Percentiles rank a stretch among this genome's conserved stretches.
These are phyloP conservation scores for Neoaliturus tenellus DNA, from an alignment of 2,888 invertebrate species.

Conservation along the genomic window DNA sequence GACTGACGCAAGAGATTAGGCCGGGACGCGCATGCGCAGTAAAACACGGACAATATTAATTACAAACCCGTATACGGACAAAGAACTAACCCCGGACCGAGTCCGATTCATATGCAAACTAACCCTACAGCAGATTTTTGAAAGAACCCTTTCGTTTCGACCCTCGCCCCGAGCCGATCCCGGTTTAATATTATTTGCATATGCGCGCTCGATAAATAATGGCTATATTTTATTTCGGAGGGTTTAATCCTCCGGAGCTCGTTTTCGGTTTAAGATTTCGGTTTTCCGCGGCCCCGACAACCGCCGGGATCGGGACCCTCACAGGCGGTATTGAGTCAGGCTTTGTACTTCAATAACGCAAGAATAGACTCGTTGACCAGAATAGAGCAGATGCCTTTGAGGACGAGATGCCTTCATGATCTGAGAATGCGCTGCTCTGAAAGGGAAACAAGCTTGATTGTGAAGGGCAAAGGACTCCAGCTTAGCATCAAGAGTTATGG, in stretches of 20 bases:
- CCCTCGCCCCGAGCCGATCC: conserved; percentile 31
- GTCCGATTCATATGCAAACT: conserved; percentile 50
- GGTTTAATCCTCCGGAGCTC: conserved; percentile 34
- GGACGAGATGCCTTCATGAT: conserved; percentile 8
- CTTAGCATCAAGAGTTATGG: too few species aligned
- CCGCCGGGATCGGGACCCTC: neutral
- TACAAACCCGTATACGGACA: conserved; percentile 51
- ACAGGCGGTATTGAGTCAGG: neutral
- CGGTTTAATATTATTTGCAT: conserved; percentile 52
- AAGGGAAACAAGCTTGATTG: neutral
- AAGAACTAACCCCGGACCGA: conserved; percentile 30
- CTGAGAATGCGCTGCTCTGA: neutral
- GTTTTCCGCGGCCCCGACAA: neutral
- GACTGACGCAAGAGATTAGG: conserved; percentile 28
- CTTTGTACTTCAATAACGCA: conserved; percentile 32
- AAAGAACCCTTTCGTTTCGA: conserved; percentile 50
- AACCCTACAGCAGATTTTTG: conserved; percentile 49
- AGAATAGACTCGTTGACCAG: conserved; percentile 31
- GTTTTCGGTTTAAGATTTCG: conserved; percentile 51
- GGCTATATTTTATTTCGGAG: conserved; percentile 46
- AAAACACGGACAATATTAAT: conserved; percentile 49
- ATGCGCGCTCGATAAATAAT: conserved; percentile 50
- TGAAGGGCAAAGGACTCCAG: neutral
- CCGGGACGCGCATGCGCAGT: conserved; percentile 44
- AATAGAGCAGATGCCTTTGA: neutral